Base-by-base conservation (phyloP, 2,113 vertebrate genomes). In the Engystomops pustulosus region DNA sequence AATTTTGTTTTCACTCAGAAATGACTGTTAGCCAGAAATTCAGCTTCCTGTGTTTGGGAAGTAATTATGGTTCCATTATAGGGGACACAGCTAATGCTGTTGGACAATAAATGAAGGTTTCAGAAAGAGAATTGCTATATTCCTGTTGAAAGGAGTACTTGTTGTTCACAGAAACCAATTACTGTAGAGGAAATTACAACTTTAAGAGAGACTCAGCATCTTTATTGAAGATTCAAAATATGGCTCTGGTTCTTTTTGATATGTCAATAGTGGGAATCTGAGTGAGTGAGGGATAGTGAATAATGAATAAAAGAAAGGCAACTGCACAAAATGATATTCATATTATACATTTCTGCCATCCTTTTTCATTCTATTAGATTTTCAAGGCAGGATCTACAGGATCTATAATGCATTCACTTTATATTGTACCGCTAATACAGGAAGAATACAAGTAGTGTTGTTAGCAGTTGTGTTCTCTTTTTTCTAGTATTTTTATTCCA, bases 61-160 rank as follows among this genome's bases (percentile, higher is more conserved):
- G 79, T 81, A 71, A 81, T 81, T 71, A 81, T 81, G 79, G 62
- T 71, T 81, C 79, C 34, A 81, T 81, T 81, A 81, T 36, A 51
- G n/a, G 32, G 44, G 60, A 80, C 60, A 80, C 60, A 69, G 17
- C 25, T 67, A 49, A 68, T 70, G n/a, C 47, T 70, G 47, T 69
- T 55, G 47, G 79, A 81, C 79, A 81, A 81, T 70, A 70, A 36
- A 81, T 70, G 23, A 58, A n/a, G 45, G 67, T 36, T 81, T 81
- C 30, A 27, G 49, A 70, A 81, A 71, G 67, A 81, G 45, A 81
- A 81, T 81, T 81, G 67, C 34, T 34, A 38, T 70, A 45, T 70
- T 55, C n/a, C 79, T 25, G 47, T 55, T 70, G 79, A 81, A 81
- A 81, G 67, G 67, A 81, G 49, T 34, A 55, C 47, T 70, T 55